Evolutionary conservation across 2,888 invertebrate species (phyloP).

Genomic region (Buathra laborator): DNA sequence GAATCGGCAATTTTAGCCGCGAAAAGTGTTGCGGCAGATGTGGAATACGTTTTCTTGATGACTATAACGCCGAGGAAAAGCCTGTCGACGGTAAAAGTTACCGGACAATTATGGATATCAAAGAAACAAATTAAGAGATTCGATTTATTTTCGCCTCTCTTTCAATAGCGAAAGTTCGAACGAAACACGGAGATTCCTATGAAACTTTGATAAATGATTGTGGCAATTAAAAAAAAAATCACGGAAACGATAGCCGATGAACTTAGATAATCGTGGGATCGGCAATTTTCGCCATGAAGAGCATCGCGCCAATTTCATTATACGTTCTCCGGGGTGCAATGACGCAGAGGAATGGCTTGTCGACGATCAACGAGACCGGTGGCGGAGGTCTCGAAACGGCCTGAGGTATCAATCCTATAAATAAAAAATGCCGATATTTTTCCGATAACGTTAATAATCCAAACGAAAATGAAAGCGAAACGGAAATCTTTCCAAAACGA

Average conservation of each 20-base stretch:
- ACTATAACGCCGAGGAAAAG: slow-evolving; percentile 75
- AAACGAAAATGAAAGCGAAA: too few relatives aligned
- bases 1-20: slow-evolving; percentile 59
- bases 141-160: neutral
- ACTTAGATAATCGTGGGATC: slow-evolving; percentile 16
- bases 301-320: slow-evolving; percentile 31
- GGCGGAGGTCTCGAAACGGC: slow-evolving; percentile 49
- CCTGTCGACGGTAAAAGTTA: slow-evolving; percentile 76
- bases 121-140: slow-evolving; percentile 58
- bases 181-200: too few relatives aligned
- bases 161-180: too few relatives aligned
- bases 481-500: too few relatives aligned
- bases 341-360: slow-evolving; percentile 77
- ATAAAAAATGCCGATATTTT: slow-evolving; percentile 42
- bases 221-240: neutral
- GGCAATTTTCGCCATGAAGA: slow-evolving; percentile 66
- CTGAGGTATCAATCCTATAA: slow-evolving; percentile 59
- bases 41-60: slow-evolving; percentile 14
- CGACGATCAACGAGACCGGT: slow-evolving; percentile 73
- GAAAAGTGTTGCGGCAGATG: slow-evolving; percentile 59
- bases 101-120: slow-evolving; percentile 29
- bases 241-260: neutral
- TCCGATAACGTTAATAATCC: too few relatives aligned
- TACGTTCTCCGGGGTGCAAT: slow-evolving; percentile 38
- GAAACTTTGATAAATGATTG: neutral